A percentile compares a stretch with the other conserved stretches of the same genome.
phyloP scores from a whole-genome alignment of 2,888 invertebrate species.

The Parnassius apollo region DNA sequence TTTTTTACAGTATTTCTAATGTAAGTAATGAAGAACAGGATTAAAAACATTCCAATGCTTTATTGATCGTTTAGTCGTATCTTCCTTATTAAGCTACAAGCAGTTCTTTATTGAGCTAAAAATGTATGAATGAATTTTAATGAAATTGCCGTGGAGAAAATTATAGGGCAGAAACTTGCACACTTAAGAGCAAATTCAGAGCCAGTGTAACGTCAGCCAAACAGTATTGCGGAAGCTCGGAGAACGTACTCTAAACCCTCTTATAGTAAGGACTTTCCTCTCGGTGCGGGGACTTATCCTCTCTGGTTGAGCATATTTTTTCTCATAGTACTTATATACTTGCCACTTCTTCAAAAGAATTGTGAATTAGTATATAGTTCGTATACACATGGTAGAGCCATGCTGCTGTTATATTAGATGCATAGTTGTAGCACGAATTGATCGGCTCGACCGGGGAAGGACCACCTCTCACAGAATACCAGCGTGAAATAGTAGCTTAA shows the following conservation, averaged over 20 bases:
- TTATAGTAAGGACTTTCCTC: conserved; percentile 6
- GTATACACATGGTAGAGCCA: too few species aligned
- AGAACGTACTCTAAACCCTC: conserved; percentile 14
- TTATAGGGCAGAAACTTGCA: neutral
- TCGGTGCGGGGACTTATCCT: conserved; percentile 1
- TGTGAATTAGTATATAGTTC: too few species aligned
- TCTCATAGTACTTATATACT: too few species aligned
- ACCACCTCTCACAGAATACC: too few species aligned
- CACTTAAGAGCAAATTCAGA: conserved; percentile 11
- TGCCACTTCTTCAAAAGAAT: too few species aligned
- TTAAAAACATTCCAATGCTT: neutral
- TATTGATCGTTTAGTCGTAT: neutral
- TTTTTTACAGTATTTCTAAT: too few species aligned
- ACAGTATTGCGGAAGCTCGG: conserved; percentile 6
- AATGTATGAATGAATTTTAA: conserved; percentile 4
- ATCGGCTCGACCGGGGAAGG: too few species aligned
- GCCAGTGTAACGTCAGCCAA: conserved; percentile 14
- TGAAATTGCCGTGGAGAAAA: conserved; percentile 8
- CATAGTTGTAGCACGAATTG: too few species aligned
- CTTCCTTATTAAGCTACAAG: neutral
- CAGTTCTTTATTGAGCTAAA: neutral
- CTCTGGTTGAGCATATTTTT: neutral
- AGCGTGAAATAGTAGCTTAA: too few species aligned
- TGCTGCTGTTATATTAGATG: too few species aligned
- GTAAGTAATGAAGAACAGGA: too few species aligned